Percentiles rank a stretch among this genome's conserved stretches.
These are phyloP conservation scores for Dendrocopos noguchii DNA, from an alignment of 2,113 vertebrate genomes.

Conservation along the genomic window DNA sequence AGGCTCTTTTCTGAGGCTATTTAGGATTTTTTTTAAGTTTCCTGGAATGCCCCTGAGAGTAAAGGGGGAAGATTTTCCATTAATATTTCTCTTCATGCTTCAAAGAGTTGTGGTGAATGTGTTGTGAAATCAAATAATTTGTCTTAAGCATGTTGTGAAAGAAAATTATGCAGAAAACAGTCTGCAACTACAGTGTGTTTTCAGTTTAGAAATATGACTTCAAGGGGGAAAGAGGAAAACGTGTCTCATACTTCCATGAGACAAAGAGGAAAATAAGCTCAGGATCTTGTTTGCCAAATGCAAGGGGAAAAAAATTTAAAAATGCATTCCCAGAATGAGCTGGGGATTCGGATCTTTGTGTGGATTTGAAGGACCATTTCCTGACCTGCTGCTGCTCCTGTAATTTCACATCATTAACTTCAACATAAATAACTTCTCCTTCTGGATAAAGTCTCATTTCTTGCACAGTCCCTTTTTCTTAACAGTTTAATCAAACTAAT, in stretches of 20 bases:
- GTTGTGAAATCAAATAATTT: conserved; percentile 3
- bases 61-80: not conserved
- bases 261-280: not conserved
- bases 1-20: not conserved
- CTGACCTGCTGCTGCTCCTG: not conserved
- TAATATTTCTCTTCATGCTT: not conserved
- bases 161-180: conserved; percentile 19
- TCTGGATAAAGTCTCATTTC: conserved; percentile 39
- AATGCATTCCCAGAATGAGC: not conserved
- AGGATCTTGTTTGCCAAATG: not conserved
- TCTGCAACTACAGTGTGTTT: not conserved
- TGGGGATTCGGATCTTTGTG: not conserved
- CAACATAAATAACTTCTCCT: conserved; percentile 40
- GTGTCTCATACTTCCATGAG: not conserved
- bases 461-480: conserved; percentile 41
- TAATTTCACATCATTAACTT: conserved; percentile 20
- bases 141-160: not conserved
- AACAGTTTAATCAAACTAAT: conserved; percentile 67
- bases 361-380: not conserved
- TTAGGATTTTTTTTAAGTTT: not conserved
- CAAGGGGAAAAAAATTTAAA: not conserved
- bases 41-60: not conserved
- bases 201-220: conserved; percentile 5
- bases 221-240: not conserved
- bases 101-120: not conserved